These are phyloP conservation scores for Bostrychus sinensis DNA, from an alignment of 2,113 vertebrate species.

Conservation along the genomic window DNA sequence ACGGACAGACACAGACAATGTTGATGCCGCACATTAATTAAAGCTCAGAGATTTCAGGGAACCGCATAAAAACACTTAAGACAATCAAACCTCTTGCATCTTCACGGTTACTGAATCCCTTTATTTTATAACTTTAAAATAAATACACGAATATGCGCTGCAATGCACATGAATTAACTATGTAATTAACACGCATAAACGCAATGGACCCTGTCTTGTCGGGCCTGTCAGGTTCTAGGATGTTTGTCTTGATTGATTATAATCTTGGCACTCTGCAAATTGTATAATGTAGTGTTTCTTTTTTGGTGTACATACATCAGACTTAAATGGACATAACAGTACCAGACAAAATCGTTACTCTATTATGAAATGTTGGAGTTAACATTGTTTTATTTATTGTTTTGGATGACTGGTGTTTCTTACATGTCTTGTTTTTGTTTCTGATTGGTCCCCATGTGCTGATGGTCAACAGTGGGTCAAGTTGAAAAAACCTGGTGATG, in stretches of 20 bases:
- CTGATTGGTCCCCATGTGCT: constrained; percentile 22
- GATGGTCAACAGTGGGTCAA: constrained; percentile 29
- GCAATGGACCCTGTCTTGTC: not conserved
- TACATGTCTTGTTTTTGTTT: not conserved
- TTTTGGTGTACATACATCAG: no score
- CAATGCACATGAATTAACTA: not conserved
- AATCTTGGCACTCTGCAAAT: no score
- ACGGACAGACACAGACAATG: not conserved
- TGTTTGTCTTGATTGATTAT: no score
- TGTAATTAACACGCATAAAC: not conserved
- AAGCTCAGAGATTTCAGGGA: not conserved
- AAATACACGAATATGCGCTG: not conserved
- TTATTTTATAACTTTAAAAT: no score
- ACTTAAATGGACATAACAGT: not conserved
- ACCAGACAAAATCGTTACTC: not conserved
- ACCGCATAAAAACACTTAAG: constrained; percentile 5
- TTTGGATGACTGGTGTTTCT: no score
- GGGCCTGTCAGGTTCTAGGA: not conserved
- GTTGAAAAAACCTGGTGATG: constrained; percentile 42
- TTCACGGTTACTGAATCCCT: no score
- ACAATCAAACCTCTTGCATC: no score
- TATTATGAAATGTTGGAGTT: no score
- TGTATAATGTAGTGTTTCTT: no score
- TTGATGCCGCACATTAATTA: constrained; percentile 25
- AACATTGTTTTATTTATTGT: no score